These are phyloP conservation scores for Litoditis marina DNA, from an alignment of 2,888 invertebrate genomes.

Conservation along the genomic window DNA sequence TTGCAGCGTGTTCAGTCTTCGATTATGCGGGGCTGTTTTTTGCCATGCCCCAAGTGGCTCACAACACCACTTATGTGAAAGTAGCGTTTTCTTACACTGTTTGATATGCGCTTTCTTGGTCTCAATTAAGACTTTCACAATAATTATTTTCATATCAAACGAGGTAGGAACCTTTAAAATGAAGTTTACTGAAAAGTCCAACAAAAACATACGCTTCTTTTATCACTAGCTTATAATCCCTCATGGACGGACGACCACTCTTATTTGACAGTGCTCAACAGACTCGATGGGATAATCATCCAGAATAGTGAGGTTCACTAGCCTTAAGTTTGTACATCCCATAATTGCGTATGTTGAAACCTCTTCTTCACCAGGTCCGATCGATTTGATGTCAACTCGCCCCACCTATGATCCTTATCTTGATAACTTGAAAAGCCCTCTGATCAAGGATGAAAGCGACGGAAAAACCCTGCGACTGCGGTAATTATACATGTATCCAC, in stretches of 20 bases:
- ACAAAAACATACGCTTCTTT: neutral
- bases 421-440: conserved; percentile 71
- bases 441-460: conserved; percentile 89
- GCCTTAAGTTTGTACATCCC: neutral
- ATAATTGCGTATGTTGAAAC: neutral
- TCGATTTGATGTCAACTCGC: conserved; percentile 54
- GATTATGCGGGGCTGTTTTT: too few relatives aligned
- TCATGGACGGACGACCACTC: too few relatives aligned
- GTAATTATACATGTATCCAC: conserved; percentile 23
- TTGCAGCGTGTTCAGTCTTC: too few relatives aligned
- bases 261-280: too few relatives aligned
- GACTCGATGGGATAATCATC: too few relatives aligned
- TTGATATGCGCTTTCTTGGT: too few relatives aligned
- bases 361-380: conserved; percentile 13
- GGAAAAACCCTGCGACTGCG: conserved; percentile 88
- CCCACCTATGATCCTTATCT: conserved; percentile 61
- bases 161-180: conserved; percentile 3
- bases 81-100: too few relatives aligned
- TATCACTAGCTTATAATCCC: neutral
- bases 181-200: neutral
- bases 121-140: too few relatives aligned
- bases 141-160: too few relatives aligned
- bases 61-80: too few relatives aligned
- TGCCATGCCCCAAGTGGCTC: too few relatives aligned
- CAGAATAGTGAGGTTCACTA: too few relatives aligned